These are phyloP conservation scores for Pogonophryne albipinna DNA, from an alignment of 2,797 vertebrate genomes.

Conservation along the genomic window DNA sequence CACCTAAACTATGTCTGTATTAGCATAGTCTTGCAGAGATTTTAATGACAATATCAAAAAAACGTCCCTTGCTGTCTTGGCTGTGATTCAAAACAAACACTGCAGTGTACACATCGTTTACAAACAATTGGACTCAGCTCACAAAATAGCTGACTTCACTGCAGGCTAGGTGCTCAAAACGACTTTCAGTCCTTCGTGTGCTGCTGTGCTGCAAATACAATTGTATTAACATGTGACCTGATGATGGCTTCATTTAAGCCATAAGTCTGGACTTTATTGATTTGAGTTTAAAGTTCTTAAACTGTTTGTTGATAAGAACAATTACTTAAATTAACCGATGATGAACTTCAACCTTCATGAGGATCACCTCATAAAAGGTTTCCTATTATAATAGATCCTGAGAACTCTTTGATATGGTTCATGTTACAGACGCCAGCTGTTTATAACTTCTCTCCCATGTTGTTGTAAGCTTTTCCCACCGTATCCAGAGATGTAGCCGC, in stretches of 20 bases:
- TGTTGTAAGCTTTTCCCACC: conserved; percentile 73
- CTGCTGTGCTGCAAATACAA: conserved; percentile 8
- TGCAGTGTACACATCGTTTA: not conserved
- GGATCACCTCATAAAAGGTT: conserved; percentile 24
- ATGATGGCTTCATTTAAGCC: conserved; percentile 4
- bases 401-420: conserved; percentile 32
- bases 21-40: not conserved
- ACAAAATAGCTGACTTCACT: conserved; percentile 10
- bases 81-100: not conserved
- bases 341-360: conserved; percentile 20
- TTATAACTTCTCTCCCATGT: not conserved
- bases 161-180: conserved; percentile 8
- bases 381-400: conserved; percentile 17
- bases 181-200: not conserved
- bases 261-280: not conserved
- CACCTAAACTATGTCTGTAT: not conserved
- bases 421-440: conserved; percentile 4
- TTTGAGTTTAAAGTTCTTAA: not conserved
- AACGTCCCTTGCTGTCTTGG: not conserved
- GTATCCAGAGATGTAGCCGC: conserved; percentile 95
- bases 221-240: not conserved
- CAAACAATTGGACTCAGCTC: not conserved
- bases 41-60: not conserved
- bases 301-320: conserved; percentile 20
- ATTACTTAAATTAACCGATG: conserved; percentile 20